These are phyloP conservation scores for Poeciliopsis paucimaculata DNA, from an alignment of 2,797 vertebrate genomes.

Conservation along the genomic window DNA sequence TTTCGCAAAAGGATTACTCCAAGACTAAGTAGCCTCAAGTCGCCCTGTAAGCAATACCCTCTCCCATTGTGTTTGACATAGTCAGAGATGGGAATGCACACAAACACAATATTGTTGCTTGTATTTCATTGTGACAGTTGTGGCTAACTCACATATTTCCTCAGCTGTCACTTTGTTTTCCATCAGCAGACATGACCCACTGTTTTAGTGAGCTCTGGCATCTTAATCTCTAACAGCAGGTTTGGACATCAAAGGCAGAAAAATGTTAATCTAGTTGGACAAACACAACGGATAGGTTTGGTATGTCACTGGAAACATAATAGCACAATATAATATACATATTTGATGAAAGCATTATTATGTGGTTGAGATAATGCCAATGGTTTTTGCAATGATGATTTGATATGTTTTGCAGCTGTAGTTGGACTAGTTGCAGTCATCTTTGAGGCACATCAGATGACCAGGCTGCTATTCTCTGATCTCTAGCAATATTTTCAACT, in stretches of 20 bases:
- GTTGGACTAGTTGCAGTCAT: too few relatives aligned
- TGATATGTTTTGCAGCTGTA: too few relatives aligned
- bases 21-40: background rate
- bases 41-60: background rate
- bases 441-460: too few relatives aligned
- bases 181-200: background rate
- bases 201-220: background rate
- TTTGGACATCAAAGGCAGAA: background rate
- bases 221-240: background rate
- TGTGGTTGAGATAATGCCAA: too few relatives aligned
- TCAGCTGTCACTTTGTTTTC: background rate
- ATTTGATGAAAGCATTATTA: too few relatives aligned
- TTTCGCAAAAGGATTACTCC: background rate
- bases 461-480: too few relatives aligned
- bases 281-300: background rate
- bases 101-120: background rate
- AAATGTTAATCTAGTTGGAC: background rate
- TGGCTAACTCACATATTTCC: background rate
- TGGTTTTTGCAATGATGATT: too few relatives aligned
- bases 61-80: background rate
- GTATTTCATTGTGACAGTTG: background rate
- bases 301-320: too few relatives aligned
- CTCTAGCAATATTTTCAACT: background rate
- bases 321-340: too few relatives aligned
- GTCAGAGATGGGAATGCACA: background rate